phyloP scores from a whole-genome alignment of 2,888 invertebrate genomes.

The Eupithecia pulchellata region DNA sequence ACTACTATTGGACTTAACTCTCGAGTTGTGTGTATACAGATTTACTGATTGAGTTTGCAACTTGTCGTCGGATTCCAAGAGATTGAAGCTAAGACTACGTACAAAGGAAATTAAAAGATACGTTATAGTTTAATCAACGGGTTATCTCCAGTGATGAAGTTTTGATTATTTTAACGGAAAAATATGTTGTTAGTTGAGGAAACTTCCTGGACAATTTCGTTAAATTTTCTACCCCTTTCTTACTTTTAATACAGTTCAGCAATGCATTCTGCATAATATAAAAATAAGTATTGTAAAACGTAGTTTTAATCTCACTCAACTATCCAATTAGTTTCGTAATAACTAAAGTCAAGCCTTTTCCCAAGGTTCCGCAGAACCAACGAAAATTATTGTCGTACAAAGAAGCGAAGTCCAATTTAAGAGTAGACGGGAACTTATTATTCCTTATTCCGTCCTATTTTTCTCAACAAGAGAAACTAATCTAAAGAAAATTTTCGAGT shows the following conservation, averaged over 20 bases:
- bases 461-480: constrained; percentile 84
- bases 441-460: constrained; percentile 79
- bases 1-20: constrained; percentile 40
- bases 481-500: constrained; percentile 85
- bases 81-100: background rate
- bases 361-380: constrained; percentile 51
- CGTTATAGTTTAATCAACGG: background rate
- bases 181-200: background rate
- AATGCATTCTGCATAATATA: too few relatives aligned
- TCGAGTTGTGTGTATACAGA: constrained; percentile 32
- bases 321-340: constrained; percentile 61
- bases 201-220: background rate
- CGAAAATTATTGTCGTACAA: constrained; percentile 65
- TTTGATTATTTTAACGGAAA: background rate
- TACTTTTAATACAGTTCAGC: too few relatives aligned
- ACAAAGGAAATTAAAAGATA: background rate
- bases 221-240: too few relatives aligned
- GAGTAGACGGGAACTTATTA: constrained; percentile 78
- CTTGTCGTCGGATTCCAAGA: background rate
- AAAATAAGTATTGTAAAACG: background rate
- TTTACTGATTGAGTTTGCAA: constrained; percentile 19
- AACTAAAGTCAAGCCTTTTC: constrained; percentile 61
- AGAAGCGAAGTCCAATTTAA: constrained; percentile 76
- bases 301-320: background rate
- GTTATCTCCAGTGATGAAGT: background rate